Evolutionary conservation across 2,113 vertebrate genomes (phyloP).

Genomic region (Beaufortia kweichowensis): DNA sequence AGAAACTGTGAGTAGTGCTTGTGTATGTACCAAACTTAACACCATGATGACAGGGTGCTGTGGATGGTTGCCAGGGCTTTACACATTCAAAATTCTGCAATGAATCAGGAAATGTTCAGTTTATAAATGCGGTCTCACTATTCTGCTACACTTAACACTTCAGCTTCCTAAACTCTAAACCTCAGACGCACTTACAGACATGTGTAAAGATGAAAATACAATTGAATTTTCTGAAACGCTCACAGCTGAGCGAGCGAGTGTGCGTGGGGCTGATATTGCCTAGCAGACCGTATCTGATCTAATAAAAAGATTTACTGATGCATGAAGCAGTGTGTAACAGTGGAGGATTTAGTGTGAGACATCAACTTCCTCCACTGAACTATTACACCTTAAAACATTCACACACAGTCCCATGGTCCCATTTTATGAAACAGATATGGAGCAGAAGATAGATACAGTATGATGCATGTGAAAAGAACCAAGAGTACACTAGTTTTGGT

Average conservation of each 20-base stretch:
- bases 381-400: slow-evolving; percentile 15
- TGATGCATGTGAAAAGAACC: too few relatives aligned
- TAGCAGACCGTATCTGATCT: slow-evolving; percentile 46
- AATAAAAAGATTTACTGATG: slow-evolving; percentile 44
- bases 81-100: too few relatives aligned
- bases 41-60: too few relatives aligned
- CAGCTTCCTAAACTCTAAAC: not conserved
- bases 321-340: slow-evolving; percentile 28
- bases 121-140: too few relatives aligned
- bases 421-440: too few relatives aligned
- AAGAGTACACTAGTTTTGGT: too few relatives aligned
- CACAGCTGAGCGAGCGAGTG: slow-evolving; percentile 6
- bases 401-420: not conserved
- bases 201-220: not conserved
- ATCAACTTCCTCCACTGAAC: not conserved
- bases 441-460: too few relatives aligned
- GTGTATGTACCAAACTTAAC: too few relatives aligned
- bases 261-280: slow-evolving; percentile 11
- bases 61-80: too few relatives aligned
- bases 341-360: slow-evolving; percentile 13
- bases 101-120: too few relatives aligned
- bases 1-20: too few relatives aligned
- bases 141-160: not conserved
- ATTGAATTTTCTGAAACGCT: slow-evolving; percentile 35
- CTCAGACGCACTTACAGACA: not conserved